Evolutionary conservation across 2,113 vertebrate species (phyloP), one percentile per base, ranked within the genome.

Genomic region (Scophthalmus maximus): DNA sequence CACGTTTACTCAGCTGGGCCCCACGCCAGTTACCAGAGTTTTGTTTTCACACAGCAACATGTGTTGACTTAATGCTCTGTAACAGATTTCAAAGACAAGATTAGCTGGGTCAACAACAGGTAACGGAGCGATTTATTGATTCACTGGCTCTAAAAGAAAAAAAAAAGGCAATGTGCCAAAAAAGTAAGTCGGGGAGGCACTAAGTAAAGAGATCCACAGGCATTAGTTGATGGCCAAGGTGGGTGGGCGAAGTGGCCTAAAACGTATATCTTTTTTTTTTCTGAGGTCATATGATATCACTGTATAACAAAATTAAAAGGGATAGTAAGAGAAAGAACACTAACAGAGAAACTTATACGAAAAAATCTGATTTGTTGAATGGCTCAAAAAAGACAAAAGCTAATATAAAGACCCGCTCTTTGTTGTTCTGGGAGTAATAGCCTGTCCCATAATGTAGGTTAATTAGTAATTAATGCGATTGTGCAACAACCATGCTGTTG

Each of bases 21-120:
- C 79, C 83, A 89, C 42, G 82, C 85, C 93, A 78, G 90, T 91
- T 91, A 91, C 87, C 92, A 85, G 86, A 85, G 84, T 90, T 92
- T 91, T 94, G 91, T 93, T 94, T 94, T 92, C 85, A 80, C 83
- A 85, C 61, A 82, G 86, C 89, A 93, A 94, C 93, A 95, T 90
- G 91, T 94, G 93, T 93, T 91, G 90, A 92, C 83, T 92, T 94
- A 94, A 93, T 91, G 93, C 91, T 84, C 92, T 91, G 92, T 91
- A 92, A 92, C 91, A 88, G 64, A 92, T 93, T 94, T 93, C 89
- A 94, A 94, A 94, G 91, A 68, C 77, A 50, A 79, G 84, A 78
- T 90, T 84, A 76, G 81, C 79, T 80, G 88, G 88, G 86, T 93
- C 93, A 92, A 91, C 86, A 91, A 90, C 90, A 91, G 89, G 91